Evolutionary conservation across 1,140 invertebrate species (phyloP), one percentile per base, ranked within the genome.

Genomic region (Dreissena rostriformis): DNA sequence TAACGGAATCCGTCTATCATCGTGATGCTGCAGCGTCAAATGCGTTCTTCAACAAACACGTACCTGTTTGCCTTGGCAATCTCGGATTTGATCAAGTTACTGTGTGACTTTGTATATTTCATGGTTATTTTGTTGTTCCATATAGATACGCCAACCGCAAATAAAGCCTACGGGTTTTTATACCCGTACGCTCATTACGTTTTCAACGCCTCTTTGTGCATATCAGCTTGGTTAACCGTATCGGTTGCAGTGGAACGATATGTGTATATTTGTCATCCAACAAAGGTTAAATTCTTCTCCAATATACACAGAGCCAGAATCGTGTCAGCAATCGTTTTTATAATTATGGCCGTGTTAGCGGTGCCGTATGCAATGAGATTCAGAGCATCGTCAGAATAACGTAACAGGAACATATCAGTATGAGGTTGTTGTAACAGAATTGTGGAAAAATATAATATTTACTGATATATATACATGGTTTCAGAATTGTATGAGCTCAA

Each of bases 231-330:
- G 94, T 95, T 99, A 86, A 99, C 98, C 1, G 95, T 99, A 63
- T 97, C 97, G 2, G 98, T 99, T 17, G 99, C 98, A 0, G 95
- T 98, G 85, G 98, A 99, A 93, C 95, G 98, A 70, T 99, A 98
- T 94, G 96, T 99, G 52, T 98, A 98, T 1, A 98, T 99, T 0
- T 99, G 98, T 91, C 97, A 98, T 93, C 97, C 98, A 0, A 94
- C 98, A 14, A 95, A 95, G 81, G 97, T 97, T 0, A 95, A 97
- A 80, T 96, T 96, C 0, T 95, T 98, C 29, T 99, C 98, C 93
- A 99, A 97, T 0, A 86, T 91, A 15, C 68, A 80, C 1, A 84
- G 86, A 6, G 91, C 92, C 0, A 85, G 87, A 24, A 82, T 89
- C 11, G 88, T 91, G 15, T 88, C 86, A 49, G 70, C 86, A 12